Evolutionary conservation across 30 jellyfish, hydroid and myxozoan genomes (phyloP).

Genomic region (Cassiopea xamachana): DNA sequence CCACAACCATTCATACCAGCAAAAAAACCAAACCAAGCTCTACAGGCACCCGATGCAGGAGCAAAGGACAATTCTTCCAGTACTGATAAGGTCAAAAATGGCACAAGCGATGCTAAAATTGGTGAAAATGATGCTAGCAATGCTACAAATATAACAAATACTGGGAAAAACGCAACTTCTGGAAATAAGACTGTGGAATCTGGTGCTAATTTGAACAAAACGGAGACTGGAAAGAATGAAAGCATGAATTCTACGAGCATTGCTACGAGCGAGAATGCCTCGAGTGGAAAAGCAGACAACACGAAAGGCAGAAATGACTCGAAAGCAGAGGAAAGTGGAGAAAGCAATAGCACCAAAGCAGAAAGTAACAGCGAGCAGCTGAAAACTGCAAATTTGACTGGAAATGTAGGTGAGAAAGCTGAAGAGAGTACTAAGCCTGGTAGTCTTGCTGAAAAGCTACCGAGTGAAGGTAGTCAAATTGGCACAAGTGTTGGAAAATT

Average conservation of each 20-base stretch:
- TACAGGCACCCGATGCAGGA: neutral
- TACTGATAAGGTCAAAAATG: neutral
- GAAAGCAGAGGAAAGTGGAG: neutral
- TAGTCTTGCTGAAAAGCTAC: neutral
- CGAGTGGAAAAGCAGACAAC: neutral
- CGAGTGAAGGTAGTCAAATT: neutral
- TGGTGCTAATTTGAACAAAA: neutral
- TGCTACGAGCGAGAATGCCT: neutral
- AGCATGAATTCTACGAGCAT: neutral
- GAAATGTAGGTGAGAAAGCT: neutral
- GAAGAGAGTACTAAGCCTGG: neutral
- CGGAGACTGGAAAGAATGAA: neutral
- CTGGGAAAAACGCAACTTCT: neutral
- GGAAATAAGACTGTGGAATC: neutral
- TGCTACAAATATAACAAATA: neutral
- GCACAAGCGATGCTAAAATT: neutral
- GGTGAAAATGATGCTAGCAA: neutral
- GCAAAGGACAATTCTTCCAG: neutral
- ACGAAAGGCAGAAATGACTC: neutral
- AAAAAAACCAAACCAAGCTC: slow-evolving; percentile 39
- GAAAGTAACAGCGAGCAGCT: neutral
- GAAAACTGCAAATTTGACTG: neutral
- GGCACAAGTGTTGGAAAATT: slow-evolving; percentile 2
- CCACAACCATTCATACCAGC: slow-evolving; percentile 55
- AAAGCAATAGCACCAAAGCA: neutral